Evolutionary conservation across 2,888 invertebrate species (phyloP).

Genomic region (Ennomos quercinarius): DNA sequence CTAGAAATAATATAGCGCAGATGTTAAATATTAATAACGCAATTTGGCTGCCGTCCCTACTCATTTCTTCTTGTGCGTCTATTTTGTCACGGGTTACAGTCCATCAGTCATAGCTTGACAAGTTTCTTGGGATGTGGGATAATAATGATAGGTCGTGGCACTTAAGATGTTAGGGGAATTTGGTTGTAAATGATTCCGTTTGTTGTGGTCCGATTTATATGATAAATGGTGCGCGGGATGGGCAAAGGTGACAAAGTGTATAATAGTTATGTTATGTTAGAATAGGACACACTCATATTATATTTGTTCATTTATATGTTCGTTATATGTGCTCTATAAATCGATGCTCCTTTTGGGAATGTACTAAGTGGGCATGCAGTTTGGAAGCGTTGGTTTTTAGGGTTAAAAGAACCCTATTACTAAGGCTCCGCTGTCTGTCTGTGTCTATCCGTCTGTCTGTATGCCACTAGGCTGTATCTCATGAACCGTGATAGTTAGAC

Average conservation of each 20-base stretch:
- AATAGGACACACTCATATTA: not conserved
- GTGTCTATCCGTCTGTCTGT: too few species aligned
- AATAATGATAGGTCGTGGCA: slow-evolving; percentile 15
- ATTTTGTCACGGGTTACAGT: slow-evolving; percentile 19
- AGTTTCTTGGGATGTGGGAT: slow-evolving; percentile 32
- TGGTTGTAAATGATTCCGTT: slow-evolving; percentile 2
- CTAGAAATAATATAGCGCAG: slow-evolving; percentile 46
- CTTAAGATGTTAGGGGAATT: slow-evolving; percentile 2
- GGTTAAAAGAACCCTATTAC: too few species aligned
- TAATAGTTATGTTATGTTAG: slow-evolving; percentile 2
- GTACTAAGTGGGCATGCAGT: too few species aligned
- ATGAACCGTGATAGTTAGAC: too few species aligned
- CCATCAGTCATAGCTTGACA: slow-evolving; percentile 57
- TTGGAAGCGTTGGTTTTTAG: too few species aligned
- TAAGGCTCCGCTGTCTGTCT: too few species aligned
- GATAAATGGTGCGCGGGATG: slow-evolving; percentile 1
- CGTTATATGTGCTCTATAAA: too few species aligned
- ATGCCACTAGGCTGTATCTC: too few species aligned
- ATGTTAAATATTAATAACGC: slow-evolving; percentile 64
- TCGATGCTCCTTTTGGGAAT: too few species aligned
- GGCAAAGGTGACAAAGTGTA: slow-evolving; percentile 5
- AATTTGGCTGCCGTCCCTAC: slow-evolving; percentile 42
- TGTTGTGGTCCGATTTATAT: not conserved
- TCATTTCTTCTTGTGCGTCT: slow-evolving; percentile 21
- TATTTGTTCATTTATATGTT: too few species aligned